Evolutionary conservation across 1,140 invertebrate species (phyloP), one percentile per base, ranked within the genome.

Genomic region (Danaus melanippus): DNA sequence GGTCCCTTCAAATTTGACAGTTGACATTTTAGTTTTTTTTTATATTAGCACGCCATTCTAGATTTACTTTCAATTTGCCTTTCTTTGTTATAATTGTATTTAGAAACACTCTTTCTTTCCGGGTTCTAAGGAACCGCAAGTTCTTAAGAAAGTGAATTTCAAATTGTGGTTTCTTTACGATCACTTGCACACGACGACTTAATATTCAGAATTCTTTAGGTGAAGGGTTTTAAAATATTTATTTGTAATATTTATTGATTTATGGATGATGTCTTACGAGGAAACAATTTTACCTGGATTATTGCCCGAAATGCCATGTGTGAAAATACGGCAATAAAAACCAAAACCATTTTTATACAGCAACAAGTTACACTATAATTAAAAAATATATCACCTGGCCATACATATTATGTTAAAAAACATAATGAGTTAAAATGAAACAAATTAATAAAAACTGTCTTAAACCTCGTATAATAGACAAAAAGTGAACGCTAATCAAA

Each of bases 1-100:
- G 79, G 80, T 81, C 79, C 59, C 66, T 71, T 72, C 62, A 64
- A 56, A 66, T 58, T 58, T 70, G 69, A 74, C 66, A 74, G 72
- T 76, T 79, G 76, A 79, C 72, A 77, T 69, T 69, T 75, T 66
- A 55, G 53, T 15, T 15, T 15, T 15, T 15, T 15, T 15, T 15
- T 15, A 15, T 15, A 15, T 15, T 15, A 15, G 15, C 3, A 15
- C 15, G 15, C 15, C 15, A 15, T 76, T 65, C 62, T 56, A 67
- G 53, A 71, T 76, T 74, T 70, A 73, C 69, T 78, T 77, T 79
- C 74, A 69, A 71, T 65, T 49, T 60, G 53, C 32, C 11, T 50
- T 49, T 50, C 49, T 51, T 60, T 53, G 42, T 50, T 54, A 55
- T 66, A 61, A 60, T 64, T 69, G 56, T 64, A 55, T 58, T 53